Evolutionary conservation across 2,113 vertebrate species (phyloP), one percentile per base, ranked within the genome.

Genomic region (Sebastes schlegelii): DNA sequence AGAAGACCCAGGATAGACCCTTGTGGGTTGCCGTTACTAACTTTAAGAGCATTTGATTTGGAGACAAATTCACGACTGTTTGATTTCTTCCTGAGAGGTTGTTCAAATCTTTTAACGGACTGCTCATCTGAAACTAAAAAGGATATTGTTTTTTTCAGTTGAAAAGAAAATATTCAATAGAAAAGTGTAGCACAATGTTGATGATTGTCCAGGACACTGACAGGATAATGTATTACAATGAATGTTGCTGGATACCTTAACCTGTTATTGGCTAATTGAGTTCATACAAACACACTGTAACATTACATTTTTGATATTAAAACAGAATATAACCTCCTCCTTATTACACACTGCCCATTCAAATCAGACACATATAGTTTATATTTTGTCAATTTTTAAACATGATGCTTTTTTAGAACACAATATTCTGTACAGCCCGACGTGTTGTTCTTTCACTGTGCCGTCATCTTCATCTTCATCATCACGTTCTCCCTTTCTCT

Each of bases 381-480:
- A 84, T 80, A 79, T 75, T 82, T 74, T 61, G 55, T 85, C 74
- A 52, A 52, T 80, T 92, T 75, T 91, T 67, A 71, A 89, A 82
- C 74, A 76, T 77, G 62, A 80, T 77, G 63, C 54, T 87, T 88
- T 91, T 91, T 83, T 92, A 80, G 68, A 82, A 74, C 70, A 80
- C 74, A 73, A 73, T 86, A 75, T 86, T 89, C 79, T 93, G 89
- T 93, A 92, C 77, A 91, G 75, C 85, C 46, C 58, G 70, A 81
- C 51, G 63, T 82, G 80, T 86, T 80, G 76, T 79, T 90, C 45
- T 78, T 85, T 83, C 19, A 80, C 60, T 75, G 74, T 91, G 78
- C 67, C 83, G 69, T 86, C 61, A n/a, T 83, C 67, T 87, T 65
- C 55, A 70, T 80, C 11, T n/a, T 85, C n/a, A 61, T 34, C 26